Evolutionary conservation across 2,888 invertebrate genomes (phyloP), one percentile per base, ranked within the genome.

Genomic region (Lycaena phlaeas): DNA sequence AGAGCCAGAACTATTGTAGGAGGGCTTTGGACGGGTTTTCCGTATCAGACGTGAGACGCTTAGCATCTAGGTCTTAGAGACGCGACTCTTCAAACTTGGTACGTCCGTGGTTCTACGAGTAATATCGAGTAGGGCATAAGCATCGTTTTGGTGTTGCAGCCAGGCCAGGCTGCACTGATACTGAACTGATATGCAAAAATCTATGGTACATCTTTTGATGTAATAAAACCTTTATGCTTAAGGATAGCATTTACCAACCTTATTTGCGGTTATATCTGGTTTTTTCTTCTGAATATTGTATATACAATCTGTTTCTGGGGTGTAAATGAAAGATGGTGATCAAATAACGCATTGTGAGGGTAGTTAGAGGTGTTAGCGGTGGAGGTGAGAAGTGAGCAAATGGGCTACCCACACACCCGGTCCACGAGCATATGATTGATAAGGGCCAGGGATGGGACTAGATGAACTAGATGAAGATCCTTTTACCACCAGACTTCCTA

Each of bases 271-370:
- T 9, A 9, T 5, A 22, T 22, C 6, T 22, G 22, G 9, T 7
- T 2, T 22, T 22, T 22, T 22, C 22, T 4, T 7, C 9, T 22
- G 22, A 22, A 22, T 22, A 22, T n/a, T n/a, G n/a, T n/a, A n/a
- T n/a, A n/a, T n/a, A n/a, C n/a, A n/a, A n/a, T 4, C 22, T 7
- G 22, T 22, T 22, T 2, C 2, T 7, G 22, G 9, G 11, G 7
- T 17, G 18, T 11, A 12, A 17, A 12, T 34, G 12, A 18, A 22
- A 22, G 22, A 18, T 34, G 2, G 18, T 14, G 9, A 22, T 18
- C 34, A 34, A 34, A 34, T 22, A 34, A 7, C 12, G 22, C 39
- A 40, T 40, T 40, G 39, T 40, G 31, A 15, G 39, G 31, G 31
- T 40, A 25, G 31, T 40, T 40, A 40, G 39, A 14, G 25, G 7